Evolutionary conservation across 2,888 invertebrate species (phyloP).

Genomic region (Drosophila nigricruria): DNA sequence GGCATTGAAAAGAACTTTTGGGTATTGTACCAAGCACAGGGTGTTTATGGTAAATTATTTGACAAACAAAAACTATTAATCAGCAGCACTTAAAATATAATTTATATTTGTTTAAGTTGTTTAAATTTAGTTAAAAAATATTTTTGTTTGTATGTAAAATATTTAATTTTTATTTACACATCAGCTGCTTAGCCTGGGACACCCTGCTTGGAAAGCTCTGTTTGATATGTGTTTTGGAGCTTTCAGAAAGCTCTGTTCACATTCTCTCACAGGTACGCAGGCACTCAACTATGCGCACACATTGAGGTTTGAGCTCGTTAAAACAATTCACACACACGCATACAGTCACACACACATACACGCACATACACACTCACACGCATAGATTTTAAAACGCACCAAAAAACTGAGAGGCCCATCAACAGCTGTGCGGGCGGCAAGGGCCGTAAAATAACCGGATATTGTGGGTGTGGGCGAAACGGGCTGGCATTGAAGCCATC

Average conservation of each 20-base stretch:
- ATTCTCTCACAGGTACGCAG: constrained; percentile 3
- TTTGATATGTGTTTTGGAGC: constrained; percentile 18
- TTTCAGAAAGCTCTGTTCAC: constrained; percentile 9
- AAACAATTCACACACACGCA: constrained; percentile 8
- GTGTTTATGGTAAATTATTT: constrained; percentile 15
- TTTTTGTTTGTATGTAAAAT: background rate
- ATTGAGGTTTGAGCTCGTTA: constrained; percentile 20
- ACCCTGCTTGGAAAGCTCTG: constrained; percentile 26
- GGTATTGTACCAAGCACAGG: constrained; percentile 38
- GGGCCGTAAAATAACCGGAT: constrained; percentile 34
- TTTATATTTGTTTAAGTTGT: background rate
- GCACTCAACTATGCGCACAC: constrained; percentile 10
- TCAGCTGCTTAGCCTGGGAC: background rate
- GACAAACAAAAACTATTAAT: background rate
- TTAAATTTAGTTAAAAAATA: background rate
- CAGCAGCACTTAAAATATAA: background rate
- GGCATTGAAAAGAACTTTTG: constrained; percentile 47
- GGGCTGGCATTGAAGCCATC: constrained; percentile 25
- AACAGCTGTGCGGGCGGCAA: constrained; percentile 52
- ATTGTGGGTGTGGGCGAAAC: constrained; percentile 21
- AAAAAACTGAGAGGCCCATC: constrained; percentile 28
- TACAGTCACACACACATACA: background rate
- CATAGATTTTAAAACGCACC: constrained; percentile 15
- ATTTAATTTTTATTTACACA: background rate
- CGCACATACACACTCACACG: constrained; percentile 7